A percentile compares a stretch with the other conserved stretches of the same genome.
Evolutionary conservation across 1,140 invertebrate species (phyloP).

Genomic region (Bombus picipes): DNA sequence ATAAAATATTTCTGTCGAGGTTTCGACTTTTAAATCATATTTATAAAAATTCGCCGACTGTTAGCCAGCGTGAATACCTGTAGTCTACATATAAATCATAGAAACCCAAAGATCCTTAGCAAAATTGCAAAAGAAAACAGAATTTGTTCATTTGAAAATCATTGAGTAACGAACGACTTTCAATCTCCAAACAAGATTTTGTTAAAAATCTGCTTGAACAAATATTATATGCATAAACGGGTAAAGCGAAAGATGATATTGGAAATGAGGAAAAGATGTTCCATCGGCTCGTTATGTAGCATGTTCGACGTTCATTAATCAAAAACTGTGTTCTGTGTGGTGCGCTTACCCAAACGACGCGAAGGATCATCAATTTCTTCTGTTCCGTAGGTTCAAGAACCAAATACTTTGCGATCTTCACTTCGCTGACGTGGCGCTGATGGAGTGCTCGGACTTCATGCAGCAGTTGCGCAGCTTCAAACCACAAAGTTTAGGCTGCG

Average conservation of each 20-base stretch:
- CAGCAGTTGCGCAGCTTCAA: constrained; percentile 97
- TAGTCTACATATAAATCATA: too few species aligned
- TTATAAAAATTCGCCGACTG: too few species aligned
- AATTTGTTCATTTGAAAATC: too few species aligned
- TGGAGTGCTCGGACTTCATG: constrained; percentile 98
- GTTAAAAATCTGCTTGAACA: too few species aligned
- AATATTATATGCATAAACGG: too few species aligned
- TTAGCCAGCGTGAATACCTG: too few species aligned
- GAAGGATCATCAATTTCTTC: constrained; percentile 1
- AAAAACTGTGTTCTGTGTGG: not conserved
- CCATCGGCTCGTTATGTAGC: not conserved
- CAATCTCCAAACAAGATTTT: too few species aligned
- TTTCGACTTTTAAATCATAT: too few species aligned
- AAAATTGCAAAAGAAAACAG: too few species aligned
- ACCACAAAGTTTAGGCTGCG: constrained; percentile 96
- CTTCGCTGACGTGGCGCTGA: constrained; percentile 96
- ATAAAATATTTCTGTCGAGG: too few species aligned
- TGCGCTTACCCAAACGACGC: not conserved
- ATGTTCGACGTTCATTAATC: not conserved
- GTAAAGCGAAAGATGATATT: not conserved
- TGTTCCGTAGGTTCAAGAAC: constrained; percentile 86
- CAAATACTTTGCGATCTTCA: constrained; percentile 95
- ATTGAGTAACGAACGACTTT: too few species aligned
- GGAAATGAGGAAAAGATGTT: not conserved
- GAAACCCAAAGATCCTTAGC: too few species aligned